Conservation (phyloP, 2,888 invertebrate species). For the Cephus nigrinus region DNA sequence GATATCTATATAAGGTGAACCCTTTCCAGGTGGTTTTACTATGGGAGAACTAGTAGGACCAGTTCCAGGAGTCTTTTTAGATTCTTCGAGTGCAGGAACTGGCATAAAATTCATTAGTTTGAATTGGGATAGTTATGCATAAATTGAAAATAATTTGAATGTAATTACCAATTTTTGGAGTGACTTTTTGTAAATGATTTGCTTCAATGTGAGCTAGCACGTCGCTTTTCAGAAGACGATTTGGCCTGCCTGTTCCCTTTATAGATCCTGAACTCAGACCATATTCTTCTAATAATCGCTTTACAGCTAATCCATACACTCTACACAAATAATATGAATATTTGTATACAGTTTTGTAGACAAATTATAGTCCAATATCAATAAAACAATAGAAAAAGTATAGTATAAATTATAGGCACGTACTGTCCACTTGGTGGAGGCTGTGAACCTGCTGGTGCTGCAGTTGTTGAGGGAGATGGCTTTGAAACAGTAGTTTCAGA, state of each 20-base stretch:
- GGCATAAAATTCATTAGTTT: not conserved
- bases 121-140: not conserved
- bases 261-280: conserved; percentile 66
- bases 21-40: conserved; percentile 37
- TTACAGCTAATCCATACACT: conserved; percentile 73
- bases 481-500: conserved; percentile 13
- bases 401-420: conserved; percentile 15
- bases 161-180: conserved; percentile 50
- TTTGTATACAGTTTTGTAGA: conserved; percentile 6
- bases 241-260: conserved; percentile 71
- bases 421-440: conserved; percentile 55
- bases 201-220: conserved; percentile 66
- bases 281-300: conserved; percentile 72
- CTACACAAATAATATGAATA: conserved; percentile 35
- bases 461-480: conserved; percentile 21
- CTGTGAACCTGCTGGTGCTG: conserved; percentile 24
- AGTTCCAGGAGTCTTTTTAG: not conserved
- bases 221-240: conserved; percentile 73
- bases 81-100: conserved; percentile 8
- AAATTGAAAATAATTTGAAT: not conserved
- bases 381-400: not conserved
- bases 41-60: conserved; percentile 10
- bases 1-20: conserved; percentile 68
- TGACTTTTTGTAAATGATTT: conserved; percentile 64
- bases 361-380: not conserved